These are phyloP conservation scores for Uropetala carovei DNA, from an alignment of 2,888 invertebrate genomes.

Conservation along the genomic window DNA sequence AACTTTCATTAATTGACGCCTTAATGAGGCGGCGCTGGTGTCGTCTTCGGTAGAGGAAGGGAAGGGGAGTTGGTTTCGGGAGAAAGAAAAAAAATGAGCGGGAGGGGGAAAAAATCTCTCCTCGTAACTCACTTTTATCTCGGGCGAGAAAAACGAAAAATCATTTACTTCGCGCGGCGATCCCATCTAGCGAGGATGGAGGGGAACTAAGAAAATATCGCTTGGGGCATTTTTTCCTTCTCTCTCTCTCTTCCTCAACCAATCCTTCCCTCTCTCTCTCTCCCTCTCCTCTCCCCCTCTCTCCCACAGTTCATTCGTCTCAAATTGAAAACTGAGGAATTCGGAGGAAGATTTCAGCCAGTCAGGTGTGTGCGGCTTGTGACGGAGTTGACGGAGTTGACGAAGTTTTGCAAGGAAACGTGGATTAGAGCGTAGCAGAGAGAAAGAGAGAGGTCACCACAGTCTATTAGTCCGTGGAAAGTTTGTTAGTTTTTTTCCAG, in stretches of 20 bases:
- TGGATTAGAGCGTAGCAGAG: no score
- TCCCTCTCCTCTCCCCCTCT: background rate
- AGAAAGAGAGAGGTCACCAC: background rate
- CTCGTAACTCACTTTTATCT: constrained; percentile 4
- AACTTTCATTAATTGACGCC: background rate
- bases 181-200: background rate
- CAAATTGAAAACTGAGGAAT: constrained; percentile 12
- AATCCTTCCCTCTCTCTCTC: background rate
- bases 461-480: background rate
- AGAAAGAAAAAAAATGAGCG: background rate
- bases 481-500: background rate
- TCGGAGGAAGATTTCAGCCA: background rate
- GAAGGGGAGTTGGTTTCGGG: background rate
- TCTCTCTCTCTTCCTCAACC: background rate
- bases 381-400: constrained; percentile 35
- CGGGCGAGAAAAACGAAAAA: background rate
- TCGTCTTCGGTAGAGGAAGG: background rate
- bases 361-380: constrained; percentile 6
- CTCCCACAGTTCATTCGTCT: background rate
- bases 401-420: constrained; percentile 13
- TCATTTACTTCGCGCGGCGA: background rate
- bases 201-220: background rate
- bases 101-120: background rate
- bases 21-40: background rate
- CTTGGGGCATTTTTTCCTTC: background rate